Conservation (phyloP, 2,888 invertebrate species). For the Leptura quadrifasciata region DNA sequence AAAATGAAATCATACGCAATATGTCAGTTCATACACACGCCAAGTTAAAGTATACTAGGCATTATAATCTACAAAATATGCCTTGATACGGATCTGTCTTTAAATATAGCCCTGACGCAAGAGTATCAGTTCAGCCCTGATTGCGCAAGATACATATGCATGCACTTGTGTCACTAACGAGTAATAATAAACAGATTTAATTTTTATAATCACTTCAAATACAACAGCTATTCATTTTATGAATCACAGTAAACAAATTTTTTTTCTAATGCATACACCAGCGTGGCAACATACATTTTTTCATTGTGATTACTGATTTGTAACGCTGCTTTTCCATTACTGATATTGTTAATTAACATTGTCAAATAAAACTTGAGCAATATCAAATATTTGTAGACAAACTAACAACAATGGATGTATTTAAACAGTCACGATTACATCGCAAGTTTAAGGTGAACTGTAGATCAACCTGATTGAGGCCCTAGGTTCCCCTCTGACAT, state of each 20-base stretch:
- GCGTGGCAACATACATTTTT: constrained; percentile 12
- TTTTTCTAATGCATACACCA: neutral
- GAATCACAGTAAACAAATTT: constrained; percentile 25
- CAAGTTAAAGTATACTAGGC: too few relatives aligned
- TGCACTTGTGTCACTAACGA: constrained; percentile 45
- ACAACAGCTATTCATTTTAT: constrained; percentile 25
- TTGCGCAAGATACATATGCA: constrained; percentile 47
- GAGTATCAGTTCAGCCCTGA: constrained; percentile 38
- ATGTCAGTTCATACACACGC: too few relatives aligned
- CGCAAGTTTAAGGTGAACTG: constrained; percentile 42
- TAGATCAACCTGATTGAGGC: constrained; percentile 27
- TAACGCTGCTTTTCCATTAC: constrained; percentile 20
- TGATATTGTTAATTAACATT: constrained; percentile 11
- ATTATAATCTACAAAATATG: neutral
- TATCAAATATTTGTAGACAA: constrained; percentile 32
- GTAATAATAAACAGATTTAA: constrained; percentile 35
- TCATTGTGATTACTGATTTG: neutral
- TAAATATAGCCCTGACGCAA: constrained; percentile 52
- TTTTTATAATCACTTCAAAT: constrained; percentile 33
- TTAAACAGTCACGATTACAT: constrained; percentile 32
- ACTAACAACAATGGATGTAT: constrained; percentile 54
- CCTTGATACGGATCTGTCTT: constrained; percentile 16
- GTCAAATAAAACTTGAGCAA: constrained; percentile 32
- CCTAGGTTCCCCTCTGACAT: constrained; percentile 32
- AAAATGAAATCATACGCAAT: too few relatives aligned